A percentile compares a stretch with the other conserved stretches of the same genome.
Evolutionary conservation across 2,113 vertebrate genomes (phyloP).

Genomic region (Lamprologus lemairii): DNA sequence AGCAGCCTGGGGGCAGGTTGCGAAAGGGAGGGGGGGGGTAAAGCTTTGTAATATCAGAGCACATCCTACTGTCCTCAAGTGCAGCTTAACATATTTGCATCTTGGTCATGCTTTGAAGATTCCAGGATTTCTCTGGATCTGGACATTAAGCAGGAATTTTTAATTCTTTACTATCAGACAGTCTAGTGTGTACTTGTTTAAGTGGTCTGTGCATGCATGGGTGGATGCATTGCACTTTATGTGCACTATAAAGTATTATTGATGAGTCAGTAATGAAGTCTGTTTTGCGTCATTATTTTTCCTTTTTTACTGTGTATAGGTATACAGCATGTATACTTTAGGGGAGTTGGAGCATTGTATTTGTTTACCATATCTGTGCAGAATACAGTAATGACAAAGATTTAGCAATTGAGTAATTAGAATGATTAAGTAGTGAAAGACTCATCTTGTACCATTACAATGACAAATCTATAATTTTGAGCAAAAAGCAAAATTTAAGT

Average conservation of each 20-base stretch:
- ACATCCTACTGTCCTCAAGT: conserved; percentile 52
- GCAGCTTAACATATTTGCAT: conserved; percentile 61
- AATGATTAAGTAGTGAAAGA: conserved; percentile 42
- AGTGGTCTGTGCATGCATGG: neutral
- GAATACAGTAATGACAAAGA: conserved; percentile 19
- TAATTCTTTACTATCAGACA: neutral
- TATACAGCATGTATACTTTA: neutral
- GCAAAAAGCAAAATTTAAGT: conserved; percentile 75
- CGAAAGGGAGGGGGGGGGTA: neutral
- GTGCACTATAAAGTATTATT: neutral
- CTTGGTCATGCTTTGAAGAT: conserved; percentile 62
- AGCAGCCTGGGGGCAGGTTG: conserved; percentile 45
- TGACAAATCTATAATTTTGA: conserved; percentile 63
- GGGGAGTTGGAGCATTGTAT: neutral
- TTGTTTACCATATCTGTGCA: conserved; percentile 9
- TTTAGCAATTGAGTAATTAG: conserved; percentile 46
- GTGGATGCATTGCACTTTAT: neutral
- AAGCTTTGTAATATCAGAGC: conserved; percentile 47
- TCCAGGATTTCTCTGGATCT: conserved; percentile 22
- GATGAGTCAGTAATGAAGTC: neutral
- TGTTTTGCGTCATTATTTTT: neutral
- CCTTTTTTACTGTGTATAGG: neutral
- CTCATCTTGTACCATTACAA: conserved; percentile 54
- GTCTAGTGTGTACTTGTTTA: neutral
- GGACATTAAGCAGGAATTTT: conserved; percentile 9